A percentile compares a stretch with the other conserved stretches of the same genome.
phyloP scores from a whole-genome alignment of 2,797 vertebrate species.

The Onychomys torridus region DNA sequence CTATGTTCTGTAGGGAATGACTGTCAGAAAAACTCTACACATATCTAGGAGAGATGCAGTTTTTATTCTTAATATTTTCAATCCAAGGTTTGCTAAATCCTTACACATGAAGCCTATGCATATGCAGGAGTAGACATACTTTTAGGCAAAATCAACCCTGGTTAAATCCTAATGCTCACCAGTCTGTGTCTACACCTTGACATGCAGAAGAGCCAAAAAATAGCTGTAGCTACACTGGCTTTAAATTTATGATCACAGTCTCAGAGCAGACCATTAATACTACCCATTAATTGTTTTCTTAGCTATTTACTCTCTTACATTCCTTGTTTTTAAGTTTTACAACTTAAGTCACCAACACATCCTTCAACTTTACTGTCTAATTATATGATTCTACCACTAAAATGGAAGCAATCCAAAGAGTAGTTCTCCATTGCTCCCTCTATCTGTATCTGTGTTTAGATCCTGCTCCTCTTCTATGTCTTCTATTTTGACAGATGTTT shows the following conservation, averaged over 20 bases:
- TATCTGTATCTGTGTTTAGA: conserved; percentile 11
- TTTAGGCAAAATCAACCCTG: conserved; percentile 30
- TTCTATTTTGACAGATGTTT: conserved; percentile 33
- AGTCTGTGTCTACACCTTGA: not conserved
- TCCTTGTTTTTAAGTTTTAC: conserved; percentile 8
- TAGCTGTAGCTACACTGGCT: conserved; percentile 18
- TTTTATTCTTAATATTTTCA: not conserved
- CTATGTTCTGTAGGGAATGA: not conserved
- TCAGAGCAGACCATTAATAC: conserved; percentile 22
- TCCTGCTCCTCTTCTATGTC: not conserved
- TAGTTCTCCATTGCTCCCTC: not conserved
- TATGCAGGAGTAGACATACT: not conserved
- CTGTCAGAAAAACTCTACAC: not conserved
- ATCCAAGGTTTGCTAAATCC: not conserved
- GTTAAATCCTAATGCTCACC: conserved; percentile 25
- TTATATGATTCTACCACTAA: conserved; percentile 10
- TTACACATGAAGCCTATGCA: not conserved
- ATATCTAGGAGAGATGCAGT: not conserved
- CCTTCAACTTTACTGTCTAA: not conserved
- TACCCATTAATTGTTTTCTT: conserved; percentile 27
- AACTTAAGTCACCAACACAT: conserved; percentile 6
- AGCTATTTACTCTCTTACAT: conserved; percentile 5
- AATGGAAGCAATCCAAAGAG: conserved; percentile 19
- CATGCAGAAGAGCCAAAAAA: conserved; percentile 46
- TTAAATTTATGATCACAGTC: conserved; percentile 55